Conservation (phyloP, 2,113 vertebrate genomes). For the Pituophis catenifer region DNA sequence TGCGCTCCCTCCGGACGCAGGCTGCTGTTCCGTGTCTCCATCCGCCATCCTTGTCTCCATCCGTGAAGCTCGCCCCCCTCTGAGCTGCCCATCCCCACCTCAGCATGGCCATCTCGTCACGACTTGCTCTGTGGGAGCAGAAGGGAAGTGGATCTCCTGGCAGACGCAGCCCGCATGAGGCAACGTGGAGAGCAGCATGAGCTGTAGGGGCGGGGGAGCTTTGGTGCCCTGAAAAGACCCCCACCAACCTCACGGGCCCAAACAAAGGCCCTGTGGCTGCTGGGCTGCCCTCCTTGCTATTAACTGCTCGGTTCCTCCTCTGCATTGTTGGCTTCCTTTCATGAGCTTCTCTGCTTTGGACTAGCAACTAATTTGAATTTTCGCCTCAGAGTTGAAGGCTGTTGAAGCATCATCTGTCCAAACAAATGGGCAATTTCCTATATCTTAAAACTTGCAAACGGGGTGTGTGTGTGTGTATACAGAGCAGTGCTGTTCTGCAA, state of each 20-base stretch:
- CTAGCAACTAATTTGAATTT: not conserved
- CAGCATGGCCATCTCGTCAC: conserved; percentile 92
- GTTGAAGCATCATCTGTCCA: not conserved
- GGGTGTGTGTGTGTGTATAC: not conserved
- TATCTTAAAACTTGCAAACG: not conserved
- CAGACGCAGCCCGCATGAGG: not conserved
- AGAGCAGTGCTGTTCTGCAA: not conserved
- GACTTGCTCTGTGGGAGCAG: conserved; percentile 95
- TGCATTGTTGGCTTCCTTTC: not conserved
- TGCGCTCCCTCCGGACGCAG: not conserved
- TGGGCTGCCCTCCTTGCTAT: not conserved
- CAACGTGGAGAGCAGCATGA: not conserved
- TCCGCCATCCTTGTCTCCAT: not conserved
- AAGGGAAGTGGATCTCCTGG: conserved; percentile 82
- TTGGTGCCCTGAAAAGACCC: not conserved
- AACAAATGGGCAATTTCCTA: not conserved
- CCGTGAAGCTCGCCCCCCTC: not conserved
- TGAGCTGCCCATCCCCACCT: not conserved
- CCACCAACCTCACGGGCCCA: not conserved
- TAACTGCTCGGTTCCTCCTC: not conserved
- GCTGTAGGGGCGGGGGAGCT: not conserved
- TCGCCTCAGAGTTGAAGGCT: not conserved
- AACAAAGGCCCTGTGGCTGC: not conserved
- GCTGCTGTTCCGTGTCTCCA: not conserved
- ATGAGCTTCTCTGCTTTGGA: not conserved